Conservation (phyloP, 2,113 vertebrate species). For the Pteropus alecto region DNA sequence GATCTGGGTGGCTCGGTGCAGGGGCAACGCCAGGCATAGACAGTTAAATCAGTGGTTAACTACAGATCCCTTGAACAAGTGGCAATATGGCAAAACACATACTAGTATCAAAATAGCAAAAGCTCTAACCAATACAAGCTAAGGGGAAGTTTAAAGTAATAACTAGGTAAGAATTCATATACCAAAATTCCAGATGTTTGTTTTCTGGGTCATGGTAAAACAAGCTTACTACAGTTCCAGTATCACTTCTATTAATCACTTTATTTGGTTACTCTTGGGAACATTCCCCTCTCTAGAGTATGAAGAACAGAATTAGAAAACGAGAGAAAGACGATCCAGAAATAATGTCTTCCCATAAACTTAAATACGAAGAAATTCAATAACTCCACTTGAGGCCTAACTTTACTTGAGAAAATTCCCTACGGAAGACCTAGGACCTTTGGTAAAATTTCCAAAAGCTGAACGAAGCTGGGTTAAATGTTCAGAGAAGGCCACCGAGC, state of each 20-base stretch:
- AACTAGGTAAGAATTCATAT: not conserved
- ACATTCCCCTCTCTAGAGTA: not conserved
- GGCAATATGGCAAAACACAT: not conserved
- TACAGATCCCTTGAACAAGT: not conserved
- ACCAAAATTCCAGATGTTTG: slow-evolving; percentile 12
- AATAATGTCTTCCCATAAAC: not conserved
- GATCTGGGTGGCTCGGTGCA: not conserved
- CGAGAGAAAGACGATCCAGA: slow-evolving; percentile 33
- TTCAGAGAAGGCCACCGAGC: not conserved
- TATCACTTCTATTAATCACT: not conserved
- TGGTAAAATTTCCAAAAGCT: not conserved
- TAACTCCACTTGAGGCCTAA: slow-evolving; percentile 3
- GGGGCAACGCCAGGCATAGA: not conserved
- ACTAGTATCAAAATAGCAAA: not conserved
- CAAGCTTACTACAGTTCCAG: not conserved
- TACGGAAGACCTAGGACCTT: not conserved
- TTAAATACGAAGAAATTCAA: slow-evolving; percentile 31
- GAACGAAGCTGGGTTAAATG: not conserved
- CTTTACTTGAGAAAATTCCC: not conserved
- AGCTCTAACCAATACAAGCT: not conserved
- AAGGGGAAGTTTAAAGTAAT: not conserved
- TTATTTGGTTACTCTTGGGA: slow-evolving; percentile 15
- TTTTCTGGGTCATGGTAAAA: slow-evolving; percentile 30
- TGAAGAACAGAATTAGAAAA: slow-evolving; percentile 29
- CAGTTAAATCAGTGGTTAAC: not conserved